Evolutionary conservation across 2,113 vertebrate genomes (phyloP), one percentile per base, ranked within the genome.

Genomic region (Corythaixoides concolor): DNA sequence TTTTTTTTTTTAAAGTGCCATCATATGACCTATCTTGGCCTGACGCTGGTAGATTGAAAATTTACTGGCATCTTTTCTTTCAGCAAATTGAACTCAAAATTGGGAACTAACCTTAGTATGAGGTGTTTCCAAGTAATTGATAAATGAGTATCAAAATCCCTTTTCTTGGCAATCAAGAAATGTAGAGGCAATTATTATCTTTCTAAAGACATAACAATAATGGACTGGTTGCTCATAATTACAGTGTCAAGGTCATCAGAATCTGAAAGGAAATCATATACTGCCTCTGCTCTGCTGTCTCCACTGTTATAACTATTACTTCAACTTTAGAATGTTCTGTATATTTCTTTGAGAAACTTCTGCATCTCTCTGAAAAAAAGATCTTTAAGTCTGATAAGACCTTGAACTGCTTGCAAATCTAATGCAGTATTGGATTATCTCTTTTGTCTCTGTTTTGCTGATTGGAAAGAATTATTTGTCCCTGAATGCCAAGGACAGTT

Each of bases 381-480:
- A 55, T 91, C 47, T 76, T 81, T 89, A 82, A 89, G n/a, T 32
- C 58, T 39, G 14, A 3, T 89, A 93, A 95, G 84, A 95, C 86
- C 90, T 89, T 91, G 77, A 95, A 91, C 62, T 72, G 27, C 95
- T 97, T 75, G 62, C 91, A 91, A 94, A 95, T 88, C 84, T 85
- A 91, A 72, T n/a, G 55, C 86, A 47, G 45, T 89, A 89, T 76
- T 95, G 77, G 62, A 89, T 96, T 95, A 96, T 97, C 80, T 89
- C 59, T 93, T 93, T 94, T 91, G 89, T 95, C 81, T 94, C 68
- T 39, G 75, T 94, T 97, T 88, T 94, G 89, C 91, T 97, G 85
- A 94, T 94, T 91, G 68, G 87, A 77, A 88, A 94, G 88, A 93
- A 91, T 74, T 77, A 78, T 93, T 88, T 91, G 52, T 92, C 79